phyloP scores from a whole-genome alignment of 2,113 vertebrate species.

The Fulmarus glacialis region DNA sequence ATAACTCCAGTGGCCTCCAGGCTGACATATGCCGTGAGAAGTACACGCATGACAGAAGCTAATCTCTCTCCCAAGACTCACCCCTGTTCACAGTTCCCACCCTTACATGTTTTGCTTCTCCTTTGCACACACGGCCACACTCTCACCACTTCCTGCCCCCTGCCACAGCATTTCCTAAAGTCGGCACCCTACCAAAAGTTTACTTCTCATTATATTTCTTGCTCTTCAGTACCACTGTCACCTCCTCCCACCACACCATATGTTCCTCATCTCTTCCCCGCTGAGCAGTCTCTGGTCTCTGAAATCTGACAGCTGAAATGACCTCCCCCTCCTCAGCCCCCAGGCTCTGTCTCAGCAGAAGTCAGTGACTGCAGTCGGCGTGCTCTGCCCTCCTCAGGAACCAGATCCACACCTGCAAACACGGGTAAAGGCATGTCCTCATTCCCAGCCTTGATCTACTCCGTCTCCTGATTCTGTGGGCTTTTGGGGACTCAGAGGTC shows the following conservation, averaged over 20 bases:
- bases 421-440: neutral
- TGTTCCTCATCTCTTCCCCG: neutral
- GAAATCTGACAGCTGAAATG: slow-evolving; percentile 16
- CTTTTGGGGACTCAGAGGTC: neutral
- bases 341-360: neutral
- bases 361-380: neutral
- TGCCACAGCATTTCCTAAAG: neutral
- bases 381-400: neutral
- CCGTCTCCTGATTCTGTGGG: neutral
- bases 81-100: neutral
- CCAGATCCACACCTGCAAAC: neutral
- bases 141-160: neutral
- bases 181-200: neutral
- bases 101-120: neutral
- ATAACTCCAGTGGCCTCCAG: neutral
- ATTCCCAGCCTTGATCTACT: neutral
- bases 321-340: neutral
- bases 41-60: rapidly evolving
- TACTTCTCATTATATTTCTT: neutral
- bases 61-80: neutral
- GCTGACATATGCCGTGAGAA: neutral
- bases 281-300: slow-evolving; percentile 11
- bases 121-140: rapidly evolving
- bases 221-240: slow-evolving; percentile 7
- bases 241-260: slow-evolving; percentile 39